Evolutionary conservation across 2,797 vertebrate genomes (phyloP), one percentile per base, ranked within the genome.

Genomic region (Atherinosoma microstoma): DNA sequence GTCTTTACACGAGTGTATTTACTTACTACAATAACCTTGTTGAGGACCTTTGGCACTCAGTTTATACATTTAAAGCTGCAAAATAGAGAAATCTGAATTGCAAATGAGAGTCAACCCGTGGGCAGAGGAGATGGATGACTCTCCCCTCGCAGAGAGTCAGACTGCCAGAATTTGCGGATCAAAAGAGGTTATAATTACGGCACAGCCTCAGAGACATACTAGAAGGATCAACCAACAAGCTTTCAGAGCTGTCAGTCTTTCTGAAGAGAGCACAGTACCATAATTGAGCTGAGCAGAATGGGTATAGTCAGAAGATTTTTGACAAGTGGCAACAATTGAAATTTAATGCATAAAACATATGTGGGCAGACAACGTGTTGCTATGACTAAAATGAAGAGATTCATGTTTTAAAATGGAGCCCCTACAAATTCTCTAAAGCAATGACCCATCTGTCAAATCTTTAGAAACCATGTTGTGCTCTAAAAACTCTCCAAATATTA

Each of bases 101-200:
- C 70, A 79, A 74, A 80, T 75, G 30, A 60, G 58, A 59, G 66
- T 84, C 60, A 72, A 36, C 62, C 45, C 1, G 76, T 82, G 78
- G 85, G 83, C 74, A 79, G 66, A 20, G 29, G 71, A 79, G 72
- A 77, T 47, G 73, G 73, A 86, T 79, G 75, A 72, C 69, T 75
- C 72, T 67, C 60, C 73, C 67, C 78, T 73, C 32, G 1, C 66
- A 74, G 64, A 85, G 73, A 83, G 54, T 13, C 57, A 29, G 67
- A 57, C 73, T 73, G 84, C 58, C 78, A 70, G 70, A 80, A 66
- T 84, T 75, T 59, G 76, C 18, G 30, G 76, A 90, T 90, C 82
- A 85, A 84, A 86, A 81, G 67, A 88, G 70, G 80, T 86, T 87
- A 86, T 85, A 90, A 90, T 90, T 89, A 87, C 85, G 67, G 57